A percentile compares a stretch with the other conserved stretches of the same genome.
These are phyloP conservation scores for Phrynocephalus forsythii DNA, from an alignment of 2,797 vertebrate genomes.

Conservation along the genomic window DNA sequence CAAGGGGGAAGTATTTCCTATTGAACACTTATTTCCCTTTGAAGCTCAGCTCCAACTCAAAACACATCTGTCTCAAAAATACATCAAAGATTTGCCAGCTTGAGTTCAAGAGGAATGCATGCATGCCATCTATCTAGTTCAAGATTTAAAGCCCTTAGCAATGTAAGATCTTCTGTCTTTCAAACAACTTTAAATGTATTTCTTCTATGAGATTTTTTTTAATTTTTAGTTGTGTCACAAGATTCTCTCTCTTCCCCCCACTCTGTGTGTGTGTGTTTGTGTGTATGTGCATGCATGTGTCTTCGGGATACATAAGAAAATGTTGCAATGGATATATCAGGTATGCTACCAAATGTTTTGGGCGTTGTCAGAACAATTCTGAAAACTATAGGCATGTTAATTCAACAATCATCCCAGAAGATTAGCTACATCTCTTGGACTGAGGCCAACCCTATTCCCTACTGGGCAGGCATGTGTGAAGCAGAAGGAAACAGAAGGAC, in stretches of 20 bases:
- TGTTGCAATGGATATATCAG: conserved; percentile 28
- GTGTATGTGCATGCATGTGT: conserved; percentile 1
- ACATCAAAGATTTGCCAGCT: conserved; percentile 70
- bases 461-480: neutral
- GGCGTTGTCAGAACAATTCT: neutral
- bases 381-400: neutral
- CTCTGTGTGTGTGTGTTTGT: conserved; percentile 26
- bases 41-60: conserved; percentile 67
- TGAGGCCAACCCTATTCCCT: neutral
- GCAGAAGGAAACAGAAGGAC: neutral
- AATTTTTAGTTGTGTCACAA: conserved; percentile 43
- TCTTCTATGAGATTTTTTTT: conserved; percentile 39
- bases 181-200: conserved; percentile 60
- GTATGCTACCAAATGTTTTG: neutral
- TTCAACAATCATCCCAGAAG: neutral
- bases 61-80: conserved; percentile 72
- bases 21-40: conserved; percentile 70
- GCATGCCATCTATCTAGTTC: conserved; percentile 35
- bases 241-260: neutral
- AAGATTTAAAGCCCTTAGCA: conserved; percentile 44
- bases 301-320: neutral
- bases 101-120: conserved; percentile 61
- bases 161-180: conserved; percentile 55
- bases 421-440: neutral
- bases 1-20: conserved; percentile 54